Percentiles rank a stretch among this genome's conserved stretches.
These are phyloP conservation scores for Desoria tigrina DNA, from an alignment of 2,888 invertebrate genomes.

Conservation along the genomic window DNA sequence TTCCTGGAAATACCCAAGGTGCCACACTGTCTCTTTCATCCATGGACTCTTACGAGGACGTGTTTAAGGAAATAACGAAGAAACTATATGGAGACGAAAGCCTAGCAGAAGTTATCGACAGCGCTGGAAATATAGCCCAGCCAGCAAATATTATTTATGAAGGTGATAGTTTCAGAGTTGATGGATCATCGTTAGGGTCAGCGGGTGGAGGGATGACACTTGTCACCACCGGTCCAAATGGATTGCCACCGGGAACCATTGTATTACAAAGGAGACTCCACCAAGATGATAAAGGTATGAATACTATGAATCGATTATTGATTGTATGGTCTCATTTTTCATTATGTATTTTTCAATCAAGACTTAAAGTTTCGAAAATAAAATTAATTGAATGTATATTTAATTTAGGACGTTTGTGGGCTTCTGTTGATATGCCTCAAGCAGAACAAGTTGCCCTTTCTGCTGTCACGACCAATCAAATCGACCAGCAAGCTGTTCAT, in stretches of 20 bases:
- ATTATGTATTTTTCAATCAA: too few species aligned
- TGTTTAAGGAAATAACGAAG: slow-evolving; percentile 88
- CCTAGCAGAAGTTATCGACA: slow-evolving; percentile 48
- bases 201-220: slow-evolving; percentile 39
- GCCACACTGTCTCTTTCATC: slow-evolving; percentile 30
- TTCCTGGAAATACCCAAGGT: slow-evolving; percentile 13
- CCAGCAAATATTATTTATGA: slow-evolving; percentile 46
- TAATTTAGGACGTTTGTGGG: slow-evolving; percentile 43
- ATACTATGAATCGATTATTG: too few species aligned
- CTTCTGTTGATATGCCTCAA: slow-evolving; percentile 39
- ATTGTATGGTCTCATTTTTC: too few species aligned
- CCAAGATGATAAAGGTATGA: slow-evolving; percentile 43
- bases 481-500: neutral
- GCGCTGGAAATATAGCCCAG: slow-evolving; percentile 23
- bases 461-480: slow-evolving; percentile 12
- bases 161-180: slow-evolving; percentile 40
- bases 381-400: too few species aligned
- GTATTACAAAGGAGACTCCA: slow-evolving; percentile 48
- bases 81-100: slow-evolving; percentile 83
- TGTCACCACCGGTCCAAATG: slow-evolving; percentile 43
- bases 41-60: slow-evolving; percentile 67
- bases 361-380: neutral
- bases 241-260: slow-evolving; percentile 50
- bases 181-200: slow-evolving; percentile 14
- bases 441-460: slow-evolving; percentile 23